Evolutionary conservation across 2,888 invertebrate genomes (phyloP), one percentile per base, ranked within the genome.

Genomic region (Drosophila siamana): DNA sequence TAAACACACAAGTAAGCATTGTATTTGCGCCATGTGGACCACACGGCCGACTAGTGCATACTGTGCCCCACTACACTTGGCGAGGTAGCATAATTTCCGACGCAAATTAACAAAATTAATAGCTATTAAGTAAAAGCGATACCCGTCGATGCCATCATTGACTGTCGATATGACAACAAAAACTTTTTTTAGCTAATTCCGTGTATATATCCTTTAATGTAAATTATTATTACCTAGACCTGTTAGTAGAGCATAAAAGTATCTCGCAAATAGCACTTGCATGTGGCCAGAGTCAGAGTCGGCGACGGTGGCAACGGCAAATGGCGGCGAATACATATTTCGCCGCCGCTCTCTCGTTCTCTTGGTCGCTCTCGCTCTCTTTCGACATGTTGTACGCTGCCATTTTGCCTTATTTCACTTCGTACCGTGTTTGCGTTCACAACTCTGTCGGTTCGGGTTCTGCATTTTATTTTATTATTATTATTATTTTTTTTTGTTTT

Each of bases 401-500:
- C 82, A 85, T 82, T 74, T 73, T 85, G 80, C 82, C 79, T 86
- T 83, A 83, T 86, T 83, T 83, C 83, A 80, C 83, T 78, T 86
- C 72, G 83, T 86, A 78, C 83, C 86, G 83, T 80, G 83, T 86
- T 86, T 83, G 86, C 83, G 83, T 83, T 83, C 80, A 83, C 83
- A 83, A 86, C 81, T 84, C 85, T 79, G 76, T 79, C 80, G 81
- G 83, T 86, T 80, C 83, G 83, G 85, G 83, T 86, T 83, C 83
- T 86, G 86, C 83, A 83, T 83, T 83, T 83, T 83, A 83, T 83
- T 83, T 83, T 83, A 83, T 83, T 86, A 83, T 82, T 81, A 84
- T 83, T 81, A 78, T 85, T 82, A 33, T 33, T 83, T 86, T 80
- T 83, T 86, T 86, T 73, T 78, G 73, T 80, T 83, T 86, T 78